A percentile compares a stretch with the other conserved stretches of the same genome.
These are phyloP conservation scores for Xiphorhynchus elegans DNA, from an alignment of 2,113 vertebrate species.

Conservation along the genomic window DNA sequence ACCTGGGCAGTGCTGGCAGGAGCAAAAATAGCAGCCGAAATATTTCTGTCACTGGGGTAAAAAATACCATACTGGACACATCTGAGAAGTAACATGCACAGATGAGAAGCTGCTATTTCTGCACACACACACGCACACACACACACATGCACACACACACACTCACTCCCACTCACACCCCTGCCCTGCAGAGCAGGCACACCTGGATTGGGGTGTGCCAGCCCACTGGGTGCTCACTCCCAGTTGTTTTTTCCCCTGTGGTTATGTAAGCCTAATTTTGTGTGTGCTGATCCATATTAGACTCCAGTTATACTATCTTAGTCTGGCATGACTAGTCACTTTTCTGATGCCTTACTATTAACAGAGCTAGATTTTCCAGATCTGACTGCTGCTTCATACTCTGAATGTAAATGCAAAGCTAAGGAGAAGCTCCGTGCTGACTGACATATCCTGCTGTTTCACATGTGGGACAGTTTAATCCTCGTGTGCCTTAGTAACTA, in stretches of 20 bases:
- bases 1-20: background rate
- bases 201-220: background rate
- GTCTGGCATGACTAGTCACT: slow-evolving; percentile 20
- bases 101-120: slow-evolving; percentile 18
- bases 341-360: slow-evolving; percentile 5
- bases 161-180: background rate
- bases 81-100: background rate
- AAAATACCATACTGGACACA: background rate
- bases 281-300: slow-evolving; percentile 4
- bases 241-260: background rate
- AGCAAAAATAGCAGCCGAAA: slow-evolving; percentile 23
- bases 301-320: background rate
- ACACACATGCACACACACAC: background rate
- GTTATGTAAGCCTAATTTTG: background rate
- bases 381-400: background rate
- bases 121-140: background rate
- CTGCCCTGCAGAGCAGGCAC: background rate
- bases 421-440: background rate
- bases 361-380: slow-evolving; percentile 3
- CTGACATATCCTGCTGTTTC: background rate
- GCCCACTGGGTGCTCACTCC: background rate
- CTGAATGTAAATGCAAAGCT: slow-evolving; percentile 16
- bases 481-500: slow-evolving; percentile 19
- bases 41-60: background rate
- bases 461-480: background rate